phyloP scores from a whole-genome alignment of 2,113 vertebrate genomes.

The Campylomormyrus tamandua region DNA sequence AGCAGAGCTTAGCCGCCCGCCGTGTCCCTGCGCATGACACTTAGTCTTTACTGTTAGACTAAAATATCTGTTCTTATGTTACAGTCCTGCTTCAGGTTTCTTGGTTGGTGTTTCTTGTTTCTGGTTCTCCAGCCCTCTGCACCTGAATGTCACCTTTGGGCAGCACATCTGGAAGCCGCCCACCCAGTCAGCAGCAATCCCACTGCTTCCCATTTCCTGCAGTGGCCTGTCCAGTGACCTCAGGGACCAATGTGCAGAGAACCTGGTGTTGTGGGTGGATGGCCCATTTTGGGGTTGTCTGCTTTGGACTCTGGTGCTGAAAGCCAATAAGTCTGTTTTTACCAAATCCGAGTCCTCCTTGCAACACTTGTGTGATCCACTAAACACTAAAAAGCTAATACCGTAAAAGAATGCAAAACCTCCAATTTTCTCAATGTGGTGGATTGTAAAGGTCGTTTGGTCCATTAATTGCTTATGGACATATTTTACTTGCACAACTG shows the following conservation, averaged over 20 bases:
- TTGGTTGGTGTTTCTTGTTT: not conserved
- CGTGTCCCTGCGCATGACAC: not conserved
- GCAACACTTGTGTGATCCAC: not conserved
- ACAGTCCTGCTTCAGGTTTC: not conserved
- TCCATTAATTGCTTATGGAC: not conserved
- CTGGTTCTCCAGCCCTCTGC: not conserved
- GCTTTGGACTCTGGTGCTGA: not conserved
- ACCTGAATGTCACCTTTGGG: too few species aligned
- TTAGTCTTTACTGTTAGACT: not conserved
- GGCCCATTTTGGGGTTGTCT: too few species aligned
- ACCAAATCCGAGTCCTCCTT: not conserved
- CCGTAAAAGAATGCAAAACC: not conserved
- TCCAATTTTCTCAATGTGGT: not conserved
- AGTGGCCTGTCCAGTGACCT: too few species aligned
- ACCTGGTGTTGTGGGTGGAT: too few species aligned
- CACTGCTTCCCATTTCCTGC: too few species aligned
- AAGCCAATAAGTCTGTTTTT: not conserved
- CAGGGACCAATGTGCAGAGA: too few species aligned
- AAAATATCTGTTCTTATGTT: not conserved
- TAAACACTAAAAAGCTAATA: not conserved
- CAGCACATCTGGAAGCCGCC: too few species aligned
- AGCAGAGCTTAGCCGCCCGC: not conserved
- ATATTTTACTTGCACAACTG: not conserved
- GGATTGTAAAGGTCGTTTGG: not conserved
- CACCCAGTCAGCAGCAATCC: too few species aligned